Percentiles rank a stretch among this genome's conserved stretches.
phyloP scores from a whole-genome alignment of 2,888 invertebrate genomes.

The Gnatocerus cornutus region DNA sequence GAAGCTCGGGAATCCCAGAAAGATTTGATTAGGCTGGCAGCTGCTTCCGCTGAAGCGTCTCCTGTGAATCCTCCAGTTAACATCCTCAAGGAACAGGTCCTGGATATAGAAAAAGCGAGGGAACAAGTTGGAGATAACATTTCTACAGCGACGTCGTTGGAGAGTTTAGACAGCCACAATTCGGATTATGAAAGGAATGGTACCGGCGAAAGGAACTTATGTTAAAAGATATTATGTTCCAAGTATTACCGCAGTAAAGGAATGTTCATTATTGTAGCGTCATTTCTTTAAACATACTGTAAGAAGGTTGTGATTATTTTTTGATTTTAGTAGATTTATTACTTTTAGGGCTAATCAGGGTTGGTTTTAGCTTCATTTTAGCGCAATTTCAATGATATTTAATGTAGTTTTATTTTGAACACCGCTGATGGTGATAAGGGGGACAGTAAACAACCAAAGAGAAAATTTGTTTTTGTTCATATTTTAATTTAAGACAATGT shows the following conservation, averaged over 20 bases:
- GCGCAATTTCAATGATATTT: too few species aligned
- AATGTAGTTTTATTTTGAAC: too few species aligned
- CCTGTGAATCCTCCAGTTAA: conserved; percentile 52
- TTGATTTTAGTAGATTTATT: conserved; percentile 15
- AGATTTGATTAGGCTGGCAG: conserved; percentile 73
- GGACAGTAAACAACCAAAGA: too few species aligned
- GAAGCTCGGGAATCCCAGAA: conserved; percentile 86
- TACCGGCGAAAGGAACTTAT: conserved; percentile 20
- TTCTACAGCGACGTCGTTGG: conserved; percentile 75
- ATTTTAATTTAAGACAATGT: too few species aligned
- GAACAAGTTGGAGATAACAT: conserved; percentile 63
- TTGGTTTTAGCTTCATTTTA: background rate
- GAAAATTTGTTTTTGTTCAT: too few species aligned
- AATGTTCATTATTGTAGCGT: conserved; percentile 30
- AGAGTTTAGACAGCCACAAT: conserved; percentile 70
- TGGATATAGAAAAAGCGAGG: conserved; percentile 68
- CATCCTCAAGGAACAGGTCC: conserved; percentile 63
- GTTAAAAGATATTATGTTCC: conserved; percentile 17
- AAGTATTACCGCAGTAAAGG: conserved; percentile 35
- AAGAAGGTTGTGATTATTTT: conserved; percentile 40
- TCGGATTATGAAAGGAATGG: conserved; percentile 54
- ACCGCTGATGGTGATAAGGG: too few species aligned
- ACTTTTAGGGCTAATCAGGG: background rate
- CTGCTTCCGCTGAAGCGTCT: conserved; percentile 63
- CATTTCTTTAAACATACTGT: conserved; percentile 22